These are phyloP conservation scores for Chaetodon auriga DNA, from an alignment of 2,113 vertebrate genomes.

Conservation along the genomic window DNA sequence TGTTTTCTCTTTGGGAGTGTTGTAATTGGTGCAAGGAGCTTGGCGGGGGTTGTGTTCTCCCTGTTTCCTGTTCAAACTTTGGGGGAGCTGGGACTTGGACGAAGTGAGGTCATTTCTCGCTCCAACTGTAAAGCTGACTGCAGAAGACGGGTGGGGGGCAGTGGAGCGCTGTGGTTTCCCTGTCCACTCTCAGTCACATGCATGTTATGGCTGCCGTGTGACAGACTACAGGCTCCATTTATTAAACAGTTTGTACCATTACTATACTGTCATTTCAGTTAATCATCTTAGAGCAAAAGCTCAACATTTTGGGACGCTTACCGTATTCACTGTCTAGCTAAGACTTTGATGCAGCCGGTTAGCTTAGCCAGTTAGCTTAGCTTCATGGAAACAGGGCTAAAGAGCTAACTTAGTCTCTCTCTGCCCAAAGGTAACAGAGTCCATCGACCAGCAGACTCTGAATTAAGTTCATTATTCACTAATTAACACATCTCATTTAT, in stretches of 20 bases:
- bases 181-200: slow-evolving; percentile 18
- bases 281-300: neutral
- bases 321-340: neutral
- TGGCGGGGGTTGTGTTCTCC: slow-evolving; percentile 62
- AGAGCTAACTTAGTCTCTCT: neutral
- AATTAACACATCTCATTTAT: neutral
- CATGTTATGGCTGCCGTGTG: slow-evolving; percentile 9
- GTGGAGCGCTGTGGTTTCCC: neutral
- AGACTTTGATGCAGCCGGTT: neutral
- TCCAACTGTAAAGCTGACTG: slow-evolving; percentile 71
- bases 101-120: slow-evolving; percentile 78
- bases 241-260: slow-evolving; percentile 1
- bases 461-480: neutral
- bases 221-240: neutral
- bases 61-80: slow-evolving; percentile 77
- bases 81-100: slow-evolving; percentile 64
- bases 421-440: neutral
- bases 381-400: neutral
- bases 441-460: neutral
- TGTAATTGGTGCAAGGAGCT: slow-evolving; percentile 39
- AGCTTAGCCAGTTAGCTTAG: neutral
- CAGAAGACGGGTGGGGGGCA: neutral
- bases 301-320: neutral
- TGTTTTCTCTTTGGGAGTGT: slow-evolving; percentile 52
- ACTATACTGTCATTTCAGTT: neutral